phyloP scores from a whole-genome alignment of 2,888 invertebrate species.

The Synanthedon tipuliformis region DNA sequence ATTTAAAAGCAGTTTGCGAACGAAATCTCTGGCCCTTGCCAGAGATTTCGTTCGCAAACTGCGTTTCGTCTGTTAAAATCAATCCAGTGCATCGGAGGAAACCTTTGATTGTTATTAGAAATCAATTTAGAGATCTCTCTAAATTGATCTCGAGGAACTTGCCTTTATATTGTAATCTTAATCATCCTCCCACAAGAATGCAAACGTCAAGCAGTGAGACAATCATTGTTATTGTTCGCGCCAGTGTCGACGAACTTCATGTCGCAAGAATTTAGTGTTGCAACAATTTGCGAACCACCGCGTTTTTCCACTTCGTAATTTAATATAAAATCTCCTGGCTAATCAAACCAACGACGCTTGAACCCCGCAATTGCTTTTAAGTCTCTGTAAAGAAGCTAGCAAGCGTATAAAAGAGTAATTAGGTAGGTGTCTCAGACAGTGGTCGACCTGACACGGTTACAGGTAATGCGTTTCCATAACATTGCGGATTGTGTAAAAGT shows the following conservation, averaged over 20 bases:
- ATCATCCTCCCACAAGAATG: slow-evolving; percentile 3
- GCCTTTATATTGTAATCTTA: slow-evolving; percentile 3
- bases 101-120: too few species aligned
- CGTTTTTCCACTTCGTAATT: slow-evolving; percentile 39
- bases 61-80: too few species aligned
- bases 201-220: slow-evolving; percentile 2
- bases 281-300: slow-evolving; percentile 25
- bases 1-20: too few species aligned
- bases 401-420: neutral
- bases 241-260: slow-evolving; percentile 34
- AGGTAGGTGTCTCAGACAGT: neutral
- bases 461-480: slow-evolving; percentile 6
- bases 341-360: slow-evolving; percentile 18
- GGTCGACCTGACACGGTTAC: slow-evolving; percentile 3
- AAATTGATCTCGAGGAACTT: neutral
- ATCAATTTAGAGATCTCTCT: too few species aligned
- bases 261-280: slow-evolving; percentile 30
- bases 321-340: slow-evolving; percentile 24
- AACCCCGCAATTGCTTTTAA: neutral
- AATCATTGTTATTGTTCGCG: slow-evolving; percentile 23
- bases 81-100: too few species aligned
- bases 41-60: too few species aligned
- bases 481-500: slow-evolving; percentile 9
- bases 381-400: neutral
- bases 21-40: too few species aligned